Evolutionary conservation across 2,113 vertebrate genomes (phyloP).

Genomic region (Lophura nycthemera): DNA sequence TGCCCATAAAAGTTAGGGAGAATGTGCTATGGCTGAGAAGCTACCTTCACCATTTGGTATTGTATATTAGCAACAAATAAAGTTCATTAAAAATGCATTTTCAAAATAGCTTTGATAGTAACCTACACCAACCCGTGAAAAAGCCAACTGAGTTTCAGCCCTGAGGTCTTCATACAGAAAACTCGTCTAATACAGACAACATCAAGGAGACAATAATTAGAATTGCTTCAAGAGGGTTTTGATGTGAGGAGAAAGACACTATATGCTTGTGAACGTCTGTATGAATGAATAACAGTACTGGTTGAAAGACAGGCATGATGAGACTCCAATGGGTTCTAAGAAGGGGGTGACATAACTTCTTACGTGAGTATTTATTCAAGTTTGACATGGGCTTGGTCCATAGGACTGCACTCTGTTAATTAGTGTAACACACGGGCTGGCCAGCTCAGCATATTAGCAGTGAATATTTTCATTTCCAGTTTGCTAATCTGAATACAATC

Average conservation of each 20-base stretch:
- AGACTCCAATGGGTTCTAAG: neutral
- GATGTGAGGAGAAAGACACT: neutral
- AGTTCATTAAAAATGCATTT: neutral
- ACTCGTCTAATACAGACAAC: neutral
- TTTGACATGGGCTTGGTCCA: neutral
- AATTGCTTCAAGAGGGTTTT: neutral
- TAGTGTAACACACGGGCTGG: neutral
- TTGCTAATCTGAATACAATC: neutral
- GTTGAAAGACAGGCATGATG: neutral
- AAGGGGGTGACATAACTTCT: neutral
- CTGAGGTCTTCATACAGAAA: accelerated
- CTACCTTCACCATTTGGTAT: neutral
- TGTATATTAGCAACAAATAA: neutral
- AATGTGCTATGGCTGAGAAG: neutral
- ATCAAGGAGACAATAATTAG: neutral
- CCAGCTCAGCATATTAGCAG: neutral
- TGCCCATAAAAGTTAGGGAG: neutral
- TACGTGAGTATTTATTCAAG: neutral
- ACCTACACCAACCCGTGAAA: neutral
- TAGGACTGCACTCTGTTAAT: neutral
- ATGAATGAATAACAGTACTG: neutral
- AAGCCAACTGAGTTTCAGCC: neutral
- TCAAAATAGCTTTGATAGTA: neutral
- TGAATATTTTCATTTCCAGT: neutral
- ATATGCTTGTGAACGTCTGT: neutral